Evolutionary conservation across 1,140 invertebrate genomes (phyloP), one percentile per base, ranked within the genome.

Genomic region (Drosophila lacteicornis): DNA sequence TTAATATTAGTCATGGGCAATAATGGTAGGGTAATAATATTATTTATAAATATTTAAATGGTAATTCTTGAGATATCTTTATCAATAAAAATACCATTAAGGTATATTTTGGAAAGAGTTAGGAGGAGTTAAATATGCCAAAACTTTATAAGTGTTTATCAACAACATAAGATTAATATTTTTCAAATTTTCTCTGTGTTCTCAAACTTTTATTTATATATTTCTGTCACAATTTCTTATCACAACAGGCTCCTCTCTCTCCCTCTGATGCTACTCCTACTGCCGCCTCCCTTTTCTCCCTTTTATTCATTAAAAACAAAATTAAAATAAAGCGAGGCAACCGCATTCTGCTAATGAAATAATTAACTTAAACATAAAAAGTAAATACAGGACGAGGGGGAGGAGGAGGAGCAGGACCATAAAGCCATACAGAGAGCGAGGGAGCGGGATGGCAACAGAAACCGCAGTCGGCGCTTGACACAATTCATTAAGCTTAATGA

Each of bases 401-500:
- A 71, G 53, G 33, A 71, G 53, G 33, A 78, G 33, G 1, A 22
- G 22, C 0, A 25, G 50, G 33, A n/a, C 59, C 62, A 57, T 62
- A 63, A 74, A 85, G 46, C 50, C 61, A 67, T 56, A 6, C 0
- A 71, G 67, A 68, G 75, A 51, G 42, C 63, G 59, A 2, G 1
- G 63, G 67, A 68, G 75, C 56, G 45, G 30, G 69, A 57, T 27
- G 53, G 46, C 66, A 42, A 67, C 49, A 33, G 30, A 33, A 84
- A 85, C 85, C 85, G 66, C 85, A 81, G 82, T 75, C 81, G 65
- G 22, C 79, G 78, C 82, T 90, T 90, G 85, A 85, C 79, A 90
- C 85, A 90, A 90, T 85, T 88, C 85, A 88, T 88, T 90, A 90
- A 90, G 81, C 85, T 88, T 88, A 90, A 88, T 88, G 85, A 88